These are phyloP conservation scores for Manis pentadactyla DNA, from an alignment of 2,797 vertebrate species.

Conservation along the genomic window DNA sequence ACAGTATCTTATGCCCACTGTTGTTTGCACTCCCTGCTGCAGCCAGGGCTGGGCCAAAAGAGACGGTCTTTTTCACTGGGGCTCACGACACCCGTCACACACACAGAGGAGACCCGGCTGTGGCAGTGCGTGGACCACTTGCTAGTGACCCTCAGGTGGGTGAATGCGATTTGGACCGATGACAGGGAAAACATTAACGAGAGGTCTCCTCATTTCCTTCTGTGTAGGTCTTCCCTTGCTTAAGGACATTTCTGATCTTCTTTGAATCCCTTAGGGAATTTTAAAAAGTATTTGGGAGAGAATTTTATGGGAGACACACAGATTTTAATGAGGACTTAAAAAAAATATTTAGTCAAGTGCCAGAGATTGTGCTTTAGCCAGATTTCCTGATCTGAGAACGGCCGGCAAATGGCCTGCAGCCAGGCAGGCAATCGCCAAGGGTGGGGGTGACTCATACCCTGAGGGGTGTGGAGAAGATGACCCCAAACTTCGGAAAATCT, in stretches of 20 bases:
- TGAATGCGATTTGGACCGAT: not conserved
- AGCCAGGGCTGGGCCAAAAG: not conserved
- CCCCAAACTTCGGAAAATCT: conserved; percentile 52
- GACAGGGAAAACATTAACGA: not conserved
- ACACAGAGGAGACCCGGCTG: not conserved
- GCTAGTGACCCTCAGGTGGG: not conserved
- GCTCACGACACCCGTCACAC: not conserved
- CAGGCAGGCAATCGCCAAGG: conserved; percentile 30
- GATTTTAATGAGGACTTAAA: conserved; percentile 61
- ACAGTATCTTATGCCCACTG: not conserved
- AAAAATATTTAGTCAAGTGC: conserved; percentile 34
- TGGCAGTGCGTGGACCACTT: not conserved
- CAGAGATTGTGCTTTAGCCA: conserved; percentile 69
- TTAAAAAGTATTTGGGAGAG: conserved; percentile 39
- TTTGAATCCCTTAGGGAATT: not conserved
- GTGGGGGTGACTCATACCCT: conserved; percentile 42
- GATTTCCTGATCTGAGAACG: conserved; percentile 69
- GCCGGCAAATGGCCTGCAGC: not conserved
- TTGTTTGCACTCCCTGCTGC: conserved; percentile 14
- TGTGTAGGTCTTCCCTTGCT: not conserved
- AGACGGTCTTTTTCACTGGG: not conserved
- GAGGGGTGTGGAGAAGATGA: conserved; percentile 24
- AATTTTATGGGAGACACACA: conserved; percentile 56
- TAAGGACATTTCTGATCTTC: conserved; percentile 40
- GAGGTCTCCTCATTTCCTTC: conserved; percentile 10